Conservation (phyloP, 1,140 invertebrate genomes). For the Bombus turneri region DNA sequence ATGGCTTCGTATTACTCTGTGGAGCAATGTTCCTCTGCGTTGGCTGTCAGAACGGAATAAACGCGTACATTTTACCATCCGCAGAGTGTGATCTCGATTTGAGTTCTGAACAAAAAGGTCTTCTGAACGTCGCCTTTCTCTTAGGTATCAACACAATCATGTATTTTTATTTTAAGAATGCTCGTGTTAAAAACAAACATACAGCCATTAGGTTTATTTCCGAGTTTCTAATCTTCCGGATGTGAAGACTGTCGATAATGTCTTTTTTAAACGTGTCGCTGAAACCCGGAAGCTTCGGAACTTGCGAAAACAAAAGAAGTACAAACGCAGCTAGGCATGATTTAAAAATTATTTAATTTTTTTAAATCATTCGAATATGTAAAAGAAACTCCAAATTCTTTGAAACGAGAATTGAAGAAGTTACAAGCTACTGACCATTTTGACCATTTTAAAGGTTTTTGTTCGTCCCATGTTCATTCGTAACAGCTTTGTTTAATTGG, state of each 20-base stretch:
- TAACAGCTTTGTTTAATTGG: no score
- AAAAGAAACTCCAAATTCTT: not conserved
- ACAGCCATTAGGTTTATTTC: not conserved
- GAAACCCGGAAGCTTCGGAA: not conserved
- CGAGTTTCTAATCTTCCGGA: no score
- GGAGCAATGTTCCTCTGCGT: slow-evolving; percentile 81
- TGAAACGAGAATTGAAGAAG: no score
- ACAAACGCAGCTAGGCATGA: no score
- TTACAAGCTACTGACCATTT: no score
- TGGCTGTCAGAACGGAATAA: slow-evolving; percentile 85
- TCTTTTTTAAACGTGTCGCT: no score
- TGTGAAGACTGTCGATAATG: no score
- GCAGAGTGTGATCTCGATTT: slow-evolving; percentile 83
- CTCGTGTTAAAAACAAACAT: not conserved
- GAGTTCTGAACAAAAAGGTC: slow-evolving; percentile 82
- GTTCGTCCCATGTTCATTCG: no score
- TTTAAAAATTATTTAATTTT: no score
- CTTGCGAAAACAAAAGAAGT: not conserved
- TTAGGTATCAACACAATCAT: slow-evolving; percentile 78
- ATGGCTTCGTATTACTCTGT: slow-evolving; percentile 70
- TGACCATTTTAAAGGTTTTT: no score
- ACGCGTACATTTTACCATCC: slow-evolving; percentile 84
- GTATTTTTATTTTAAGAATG: not conserved
- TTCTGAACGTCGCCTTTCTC: slow-evolving; percentile 84
- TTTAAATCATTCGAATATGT: not conserved